These are phyloP conservation scores for Coracopsis vasa DNA, from an alignment of 2,113 vertebrate genomes.

Conservation along the genomic window DNA sequence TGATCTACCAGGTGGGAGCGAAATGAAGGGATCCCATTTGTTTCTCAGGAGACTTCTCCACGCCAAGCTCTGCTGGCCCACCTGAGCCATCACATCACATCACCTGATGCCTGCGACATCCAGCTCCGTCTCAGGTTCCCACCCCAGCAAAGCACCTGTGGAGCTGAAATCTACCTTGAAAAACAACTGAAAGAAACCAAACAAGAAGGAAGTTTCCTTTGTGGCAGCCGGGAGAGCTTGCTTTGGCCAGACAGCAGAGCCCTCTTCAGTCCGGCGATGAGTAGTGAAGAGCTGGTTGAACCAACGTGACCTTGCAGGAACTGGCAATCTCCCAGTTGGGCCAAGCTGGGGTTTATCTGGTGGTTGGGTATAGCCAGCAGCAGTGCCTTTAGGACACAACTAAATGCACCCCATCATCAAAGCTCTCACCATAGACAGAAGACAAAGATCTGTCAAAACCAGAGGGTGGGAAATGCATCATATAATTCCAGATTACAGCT, in stretches of 20 bases:
- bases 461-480: neutral
- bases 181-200: neutral
- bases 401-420: neutral
- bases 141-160: neutral
- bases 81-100: neutral
- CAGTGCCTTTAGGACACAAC: neutral
- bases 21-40: neutral
- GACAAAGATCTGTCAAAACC: neutral
- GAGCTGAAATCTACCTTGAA: neutral
- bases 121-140: neutral
- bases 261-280: conserved; percentile 44
- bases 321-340: neutral
- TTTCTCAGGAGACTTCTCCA: neutral
- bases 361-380: neutral
- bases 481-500: neutral
- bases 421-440: neutral
- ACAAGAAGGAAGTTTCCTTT: neutral
- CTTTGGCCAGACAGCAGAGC: conserved; percentile 55
- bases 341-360: conserved; percentile 10
- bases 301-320: neutral
- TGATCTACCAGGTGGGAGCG: conserved; percentile 33
- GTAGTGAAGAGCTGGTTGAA: conserved; percentile 32
- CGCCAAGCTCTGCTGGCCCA: neutral
- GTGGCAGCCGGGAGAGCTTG: neutral
- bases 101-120: neutral